Conservation (phyloP, 2,797 vertebrate species). For the Cryptoblepharus egeriae region DNA sequence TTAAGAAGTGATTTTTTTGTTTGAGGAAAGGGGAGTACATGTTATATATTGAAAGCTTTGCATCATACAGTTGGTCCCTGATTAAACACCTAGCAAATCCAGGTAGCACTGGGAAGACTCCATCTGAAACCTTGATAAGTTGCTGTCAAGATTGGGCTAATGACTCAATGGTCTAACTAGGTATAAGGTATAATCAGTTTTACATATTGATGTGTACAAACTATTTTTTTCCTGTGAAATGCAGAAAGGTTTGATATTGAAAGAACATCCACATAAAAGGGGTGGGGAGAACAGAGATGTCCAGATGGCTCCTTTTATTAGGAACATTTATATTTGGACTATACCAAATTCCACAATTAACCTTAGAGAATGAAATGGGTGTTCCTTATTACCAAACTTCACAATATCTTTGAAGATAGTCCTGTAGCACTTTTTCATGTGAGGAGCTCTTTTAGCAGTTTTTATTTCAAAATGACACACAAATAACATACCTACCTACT, state of each 20-base stretch:
- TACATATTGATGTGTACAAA: background rate
- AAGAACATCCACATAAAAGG: background rate
- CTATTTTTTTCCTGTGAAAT: background rate
- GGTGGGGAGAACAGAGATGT: background rate
- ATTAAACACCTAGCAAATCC: too few relatives aligned
- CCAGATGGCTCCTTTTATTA: background rate
- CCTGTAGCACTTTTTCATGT: background rate
- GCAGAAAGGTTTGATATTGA: background rate
- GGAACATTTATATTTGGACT: background rate
- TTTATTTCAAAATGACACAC: background rate
- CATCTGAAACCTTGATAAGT: too few relatives aligned
- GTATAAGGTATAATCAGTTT: too few relatives aligned
- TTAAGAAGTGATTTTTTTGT: background rate
- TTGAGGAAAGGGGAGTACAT: background rate
- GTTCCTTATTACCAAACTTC: background rate
- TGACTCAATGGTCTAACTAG: too few relatives aligned
- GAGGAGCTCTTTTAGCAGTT: background rate
- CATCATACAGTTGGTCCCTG: too few relatives aligned
- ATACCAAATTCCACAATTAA: background rate
- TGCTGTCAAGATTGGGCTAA: too few relatives aligned
- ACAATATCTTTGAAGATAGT: background rate
- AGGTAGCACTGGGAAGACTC: too few relatives aligned
- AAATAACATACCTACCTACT: background rate
- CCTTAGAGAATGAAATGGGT: background rate
- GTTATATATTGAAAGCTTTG: too few relatives aligned